phyloP scores from a whole-genome alignment of 2,797 vertebrate genomes.

The Chaetodon trifasciatus region DNA sequence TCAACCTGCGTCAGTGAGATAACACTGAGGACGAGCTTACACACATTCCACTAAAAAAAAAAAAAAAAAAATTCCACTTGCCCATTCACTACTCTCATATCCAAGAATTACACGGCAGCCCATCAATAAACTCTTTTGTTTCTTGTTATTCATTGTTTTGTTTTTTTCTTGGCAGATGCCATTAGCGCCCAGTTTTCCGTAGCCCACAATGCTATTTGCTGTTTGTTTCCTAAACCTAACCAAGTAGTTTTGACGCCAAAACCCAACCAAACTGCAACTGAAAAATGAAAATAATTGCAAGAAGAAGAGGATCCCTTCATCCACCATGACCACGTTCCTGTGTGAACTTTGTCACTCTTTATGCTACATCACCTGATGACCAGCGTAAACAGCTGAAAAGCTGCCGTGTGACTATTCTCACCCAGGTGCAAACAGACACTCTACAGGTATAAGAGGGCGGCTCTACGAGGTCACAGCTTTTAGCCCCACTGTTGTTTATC shows the following conservation, averaged over 20 bases:
- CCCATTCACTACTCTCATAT: slow-evolving; percentile 10
- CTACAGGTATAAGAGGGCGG: not conserved
- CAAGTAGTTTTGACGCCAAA: too few relatives aligned
- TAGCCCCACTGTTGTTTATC: slow-evolving; percentile 53
- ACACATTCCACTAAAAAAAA: not conserved
- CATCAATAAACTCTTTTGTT: slow-evolving; percentile 12
- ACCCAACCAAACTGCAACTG: too few relatives aligned
- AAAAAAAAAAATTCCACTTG: not conserved
- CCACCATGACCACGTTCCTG: too few relatives aligned
- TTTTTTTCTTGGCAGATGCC: not conserved
- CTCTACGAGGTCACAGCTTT: slow-evolving; percentile 27
- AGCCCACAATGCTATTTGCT: too few relatives aligned
- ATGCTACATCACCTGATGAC: too few relatives aligned
- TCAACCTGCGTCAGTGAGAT: slow-evolving; percentile 55
- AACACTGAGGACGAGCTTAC: slow-evolving; percentile 29
- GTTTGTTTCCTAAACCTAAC: too few relatives aligned
- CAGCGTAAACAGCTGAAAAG: too few relatives aligned
- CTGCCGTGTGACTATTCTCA: too few relatives aligned
- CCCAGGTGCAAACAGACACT: not conserved
- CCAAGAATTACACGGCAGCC: slow-evolving; percentile 11
- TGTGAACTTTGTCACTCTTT: too few relatives aligned
- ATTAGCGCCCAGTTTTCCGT: too few relatives aligned
- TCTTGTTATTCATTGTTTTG: not conserved
- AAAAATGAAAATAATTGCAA: too few relatives aligned
- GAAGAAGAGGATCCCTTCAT: too few relatives aligned